A percentile compares a stretch with the other conserved stretches of the same genome.
Evolutionary conservation across 2,888 invertebrate genomes (phyloP).

Genomic region (Plagodis pulveraria): DNA sequence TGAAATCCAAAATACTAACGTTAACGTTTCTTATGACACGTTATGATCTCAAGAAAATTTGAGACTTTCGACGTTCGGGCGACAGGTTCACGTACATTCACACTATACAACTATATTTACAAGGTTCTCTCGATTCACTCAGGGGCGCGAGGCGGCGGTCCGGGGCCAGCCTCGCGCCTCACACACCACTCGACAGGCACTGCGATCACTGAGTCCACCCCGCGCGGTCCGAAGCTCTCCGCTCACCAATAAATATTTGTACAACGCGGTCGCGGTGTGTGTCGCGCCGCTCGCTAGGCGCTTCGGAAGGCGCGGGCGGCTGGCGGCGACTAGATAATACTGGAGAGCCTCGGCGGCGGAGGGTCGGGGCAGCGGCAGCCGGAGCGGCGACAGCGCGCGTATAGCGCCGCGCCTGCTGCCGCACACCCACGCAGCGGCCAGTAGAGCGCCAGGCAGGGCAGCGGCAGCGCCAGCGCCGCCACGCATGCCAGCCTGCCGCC

Average conservation of each 20-base stretch:
- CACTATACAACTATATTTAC: slow-evolving; percentile 85
- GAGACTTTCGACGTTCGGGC: slow-evolving; percentile 83
- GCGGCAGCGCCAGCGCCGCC: slow-evolving; percentile 90
- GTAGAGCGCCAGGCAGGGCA: slow-evolving; percentile 97
- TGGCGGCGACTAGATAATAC: slow-evolving; percentile 88
- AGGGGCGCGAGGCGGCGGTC: slow-evolving; percentile 68
- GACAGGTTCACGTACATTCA: slow-evolving; percentile 85
- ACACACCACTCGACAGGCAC: slow-evolving; percentile 71
- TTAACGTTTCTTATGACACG: slow-evolving; percentile 80
- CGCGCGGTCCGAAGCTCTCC: slow-evolving; percentile 73
- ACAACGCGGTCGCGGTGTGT: slow-evolving; percentile 73
- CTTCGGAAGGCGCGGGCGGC: slow-evolving; percentile 71
- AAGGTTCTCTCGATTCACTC: slow-evolving; percentile 79
- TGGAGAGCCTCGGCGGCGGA: slow-evolving; percentile 83
- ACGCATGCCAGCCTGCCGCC: slow-evolving; percentile 94
- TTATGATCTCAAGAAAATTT: slow-evolving; percentile 83
- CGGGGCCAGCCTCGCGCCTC: slow-evolving; percentile 64
- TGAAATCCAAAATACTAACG: slow-evolving; percentile 83
- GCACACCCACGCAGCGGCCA: slow-evolving; percentile 93
- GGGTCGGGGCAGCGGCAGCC: slow-evolving; percentile 92
- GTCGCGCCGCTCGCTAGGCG: slow-evolving; percentile 75
- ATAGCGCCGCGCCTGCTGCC: slow-evolving; percentile 86
- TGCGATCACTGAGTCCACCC: slow-evolving; percentile 72
- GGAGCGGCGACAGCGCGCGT: slow-evolving; percentile 91
- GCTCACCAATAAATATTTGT: slow-evolving; percentile 85